These are phyloP conservation scores for Pissodes strobi DNA, from an alignment of 1,140 invertebrate genomes.

Conservation along the genomic window DNA sequence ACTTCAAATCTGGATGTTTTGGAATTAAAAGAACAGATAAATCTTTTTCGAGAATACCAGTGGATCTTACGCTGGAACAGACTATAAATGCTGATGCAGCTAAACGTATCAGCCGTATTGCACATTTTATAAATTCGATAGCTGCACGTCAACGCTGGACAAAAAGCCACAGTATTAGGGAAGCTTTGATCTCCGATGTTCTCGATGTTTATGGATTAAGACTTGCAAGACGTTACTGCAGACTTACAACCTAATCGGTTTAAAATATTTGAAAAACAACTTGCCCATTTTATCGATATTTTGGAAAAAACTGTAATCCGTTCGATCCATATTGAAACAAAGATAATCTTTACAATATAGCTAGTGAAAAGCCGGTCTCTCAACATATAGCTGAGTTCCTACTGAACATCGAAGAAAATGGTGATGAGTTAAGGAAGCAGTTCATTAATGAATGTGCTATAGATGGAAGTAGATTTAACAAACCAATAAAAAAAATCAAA, in stretches of 20 bases:
- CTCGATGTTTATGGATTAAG: slow-evolving; percentile 16
- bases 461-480: slow-evolving; percentile 24
- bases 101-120: not conserved
- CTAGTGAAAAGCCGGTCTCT: slow-evolving; percentile 14
- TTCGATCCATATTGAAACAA: slow-evolving; percentile 16
- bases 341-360: not conserved
- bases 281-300: not conserved
- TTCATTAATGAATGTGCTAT: slow-evolving; percentile 24
- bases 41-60: slow-evolving; percentile 38
- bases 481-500: no score
- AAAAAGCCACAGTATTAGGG: slow-evolving; percentile 25
- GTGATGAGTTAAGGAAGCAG: slow-evolving; percentile 17
- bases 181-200: slow-evolving; percentile 16
- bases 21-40: slow-evolving; percentile 43
- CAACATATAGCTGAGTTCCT: slow-evolving; percentile 6
- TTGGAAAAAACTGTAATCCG: not conserved
- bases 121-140: slow-evolving; percentile 39
- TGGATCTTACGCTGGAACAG: slow-evolving; percentile 46
- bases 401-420: slow-evolving; percentile 11
- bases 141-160: slow-evolving; percentile 34
- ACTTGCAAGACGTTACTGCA: slow-evolving; percentile 2
- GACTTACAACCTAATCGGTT: not conserved
- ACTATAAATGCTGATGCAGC: slow-evolving; percentile 47
- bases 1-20: slow-evolving; percentile 36
- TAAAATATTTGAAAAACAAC: not conserved